Conservation (phyloP, 2,113 vertebrate species). For the Phylloscopus whistleri region DNA sequence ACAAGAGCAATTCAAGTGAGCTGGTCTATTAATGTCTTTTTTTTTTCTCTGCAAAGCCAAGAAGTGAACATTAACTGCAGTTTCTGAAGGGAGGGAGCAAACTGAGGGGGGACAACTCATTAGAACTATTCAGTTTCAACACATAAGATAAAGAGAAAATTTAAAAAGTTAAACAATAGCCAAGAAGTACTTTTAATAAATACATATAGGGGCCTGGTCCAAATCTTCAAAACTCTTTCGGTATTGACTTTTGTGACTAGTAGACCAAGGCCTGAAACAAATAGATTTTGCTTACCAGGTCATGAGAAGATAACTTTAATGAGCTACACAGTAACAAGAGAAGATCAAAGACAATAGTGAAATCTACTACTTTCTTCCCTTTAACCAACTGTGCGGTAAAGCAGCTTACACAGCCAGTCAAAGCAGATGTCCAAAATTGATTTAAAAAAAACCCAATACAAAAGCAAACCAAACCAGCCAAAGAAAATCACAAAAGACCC, state of each 20-base stretch:
- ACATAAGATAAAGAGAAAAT: not conserved
- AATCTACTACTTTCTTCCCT: not conserved
- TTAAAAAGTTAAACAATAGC: not conserved
- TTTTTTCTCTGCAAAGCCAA: not conserved
- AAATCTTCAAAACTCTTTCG: not conserved
- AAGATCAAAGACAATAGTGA: not conserved
- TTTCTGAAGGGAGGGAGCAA: not conserved
- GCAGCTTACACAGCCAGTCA: not conserved
- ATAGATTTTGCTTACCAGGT: not conserved
- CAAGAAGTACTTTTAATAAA: not conserved
- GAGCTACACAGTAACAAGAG: not conserved
- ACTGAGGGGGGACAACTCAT: not conserved
- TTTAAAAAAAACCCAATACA: not conserved
- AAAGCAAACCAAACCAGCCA: not conserved
- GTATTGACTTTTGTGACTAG: not conserved
- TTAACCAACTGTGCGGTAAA: not conserved
- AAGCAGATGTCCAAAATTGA: not conserved
- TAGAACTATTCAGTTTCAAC: not conserved
- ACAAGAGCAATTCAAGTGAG: not conserved
- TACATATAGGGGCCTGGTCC: not conserved
- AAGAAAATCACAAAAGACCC: not conserved
- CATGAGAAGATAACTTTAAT: not conserved
- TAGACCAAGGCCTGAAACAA: not conserved
- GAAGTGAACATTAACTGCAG: not conserved
- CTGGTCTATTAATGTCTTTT: not conserved